Conservation (phyloP, 2,888 invertebrate genomes). For the Entomobrya proxima region DNA sequence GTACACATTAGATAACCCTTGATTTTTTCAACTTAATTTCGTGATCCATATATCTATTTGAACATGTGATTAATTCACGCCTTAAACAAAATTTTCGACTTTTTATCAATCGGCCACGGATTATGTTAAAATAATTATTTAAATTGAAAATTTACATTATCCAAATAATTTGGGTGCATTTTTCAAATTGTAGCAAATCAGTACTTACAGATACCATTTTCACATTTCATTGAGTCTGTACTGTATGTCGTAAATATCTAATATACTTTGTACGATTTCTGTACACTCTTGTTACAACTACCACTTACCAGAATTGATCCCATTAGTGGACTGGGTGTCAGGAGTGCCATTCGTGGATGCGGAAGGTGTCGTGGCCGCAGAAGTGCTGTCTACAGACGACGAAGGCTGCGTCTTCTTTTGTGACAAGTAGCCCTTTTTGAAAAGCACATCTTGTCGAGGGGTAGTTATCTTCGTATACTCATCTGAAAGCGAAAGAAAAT, state of each 20-base stretch:
- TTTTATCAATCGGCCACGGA: too few relatives aligned
- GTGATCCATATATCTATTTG: too few relatives aligned
- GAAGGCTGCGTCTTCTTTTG: conserved; percentile 72
- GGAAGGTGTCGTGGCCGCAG: conserved; percentile 74
- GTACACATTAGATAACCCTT: too few relatives aligned
- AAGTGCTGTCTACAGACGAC: conserved; percentile 75
- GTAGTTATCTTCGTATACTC: conserved; percentile 85
- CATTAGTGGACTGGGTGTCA: conserved; percentile 76
- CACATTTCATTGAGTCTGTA: too few relatives aligned
- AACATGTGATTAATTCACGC: too few relatives aligned
- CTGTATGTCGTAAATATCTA: neutral
- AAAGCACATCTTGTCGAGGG: conserved; percentile 84
- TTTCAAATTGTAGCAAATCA: neutral
- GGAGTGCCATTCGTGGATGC: conserved; percentile 76
- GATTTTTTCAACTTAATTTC: too few relatives aligned
- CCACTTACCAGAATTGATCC: conserved; percentile 75
- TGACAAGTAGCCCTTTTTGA: conserved; percentile 83
- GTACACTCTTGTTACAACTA: neutral
- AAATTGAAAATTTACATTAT: neutral
- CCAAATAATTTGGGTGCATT: too few relatives aligned
- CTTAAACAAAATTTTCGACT: too few relatives aligned
- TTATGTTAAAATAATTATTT: too few relatives aligned
- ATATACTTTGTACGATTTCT: neutral
- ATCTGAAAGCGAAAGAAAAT: conserved; percentile 78
- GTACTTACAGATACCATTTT: too few relatives aligned